Base-by-base conservation (phyloP, 2,113 vertebrate species). In the Syngnathus scovelli region DNA sequence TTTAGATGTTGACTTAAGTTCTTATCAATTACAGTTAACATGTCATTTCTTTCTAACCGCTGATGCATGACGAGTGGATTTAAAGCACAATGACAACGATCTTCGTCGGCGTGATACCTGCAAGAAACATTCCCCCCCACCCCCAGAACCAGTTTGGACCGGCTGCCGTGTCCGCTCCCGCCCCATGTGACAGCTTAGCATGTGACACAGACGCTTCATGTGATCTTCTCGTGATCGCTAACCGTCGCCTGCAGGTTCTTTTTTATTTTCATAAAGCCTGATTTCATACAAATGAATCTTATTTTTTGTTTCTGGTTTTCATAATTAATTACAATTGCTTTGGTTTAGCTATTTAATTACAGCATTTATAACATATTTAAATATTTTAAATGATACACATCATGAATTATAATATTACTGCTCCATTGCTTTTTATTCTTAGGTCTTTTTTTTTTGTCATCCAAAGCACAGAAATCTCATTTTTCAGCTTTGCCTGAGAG, bases 161-260 rank as follows among this genome's bases (percentile, higher is more conserved):
- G 16, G 41, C 39, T 43, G 60, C 9, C 38, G n/a, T 23, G n/a
- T 23, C 60, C 60, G n/a, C 39, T 21, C 19, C 5, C 37, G 11
- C 5, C 39, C 39, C n/a, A 41, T 21, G 38, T 43, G 60, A 41
- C 60, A 10, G 36, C 36, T 41, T 21, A 41, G 59, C 59, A 61
- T 61, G 59, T 61, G 59, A 61, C 59, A 39, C 13, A 19, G 37
- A 61, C 8, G 59, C 37, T 61, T n/a, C 59, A 19, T 39, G 38
- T 61, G 59, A 61, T 61, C 36, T 6, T 61, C 59, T 61, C 37
- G 18, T 61, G 59, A 61, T 61, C 36, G 37, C 59, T 60, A 38
- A 60, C 58, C 58, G 33, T 60, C 58, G 58, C 2, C 18, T 18
- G 21, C 36, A 61, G 18, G 19, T 61, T 58, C 27, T 58, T 58